Conservation (phyloP, 2,888 invertebrate genomes). For the Volucella zonaria region DNA sequence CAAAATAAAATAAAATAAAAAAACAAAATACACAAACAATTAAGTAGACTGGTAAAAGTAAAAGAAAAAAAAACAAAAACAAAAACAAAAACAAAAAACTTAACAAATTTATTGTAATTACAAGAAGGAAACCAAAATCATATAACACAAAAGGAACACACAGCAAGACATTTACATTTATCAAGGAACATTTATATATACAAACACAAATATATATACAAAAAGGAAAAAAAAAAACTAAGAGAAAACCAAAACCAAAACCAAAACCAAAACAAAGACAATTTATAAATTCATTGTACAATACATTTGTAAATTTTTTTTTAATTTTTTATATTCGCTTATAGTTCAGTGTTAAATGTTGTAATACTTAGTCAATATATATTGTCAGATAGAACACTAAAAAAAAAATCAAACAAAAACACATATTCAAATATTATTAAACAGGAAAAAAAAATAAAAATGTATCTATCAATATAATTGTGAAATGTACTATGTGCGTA, state of each 20-base stretch:
- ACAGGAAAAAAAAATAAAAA: slow-evolving; percentile 52
- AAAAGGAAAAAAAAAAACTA: slow-evolving; percentile 30
- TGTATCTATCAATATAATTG: slow-evolving; percentile 72
- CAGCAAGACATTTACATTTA: slow-evolving; percentile 54
- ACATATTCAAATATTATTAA: slow-evolving; percentile 49
- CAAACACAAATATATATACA: slow-evolving; percentile 43
- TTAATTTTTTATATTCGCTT: slow-evolving; percentile 75
- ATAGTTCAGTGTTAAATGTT: slow-evolving; percentile 74
- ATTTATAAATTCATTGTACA: slow-evolving; percentile 71
- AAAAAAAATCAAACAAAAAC: slow-evolving; percentile 25
- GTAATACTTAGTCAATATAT: slow-evolving; percentile 66
- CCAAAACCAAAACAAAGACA: slow-evolving; percentile 26
- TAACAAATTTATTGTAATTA: slow-evolving; percentile 47
- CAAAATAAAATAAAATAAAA: slow-evolving; percentile 22
- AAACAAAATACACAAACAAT: slow-evolving; percentile 62
- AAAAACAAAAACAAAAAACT: neutral
- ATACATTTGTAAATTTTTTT: slow-evolving; percentile 74
- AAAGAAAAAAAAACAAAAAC: slow-evolving; percentile 42
- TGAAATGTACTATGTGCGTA: slow-evolving; percentile 66
- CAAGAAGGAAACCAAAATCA: slow-evolving; percentile 2
- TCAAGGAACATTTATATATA: slow-evolving; percentile 38
- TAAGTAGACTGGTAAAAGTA: slow-evolving; percentile 67
- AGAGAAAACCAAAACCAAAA: slow-evolving; percentile 17
- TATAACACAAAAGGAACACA: slow-evolving; percentile 27
- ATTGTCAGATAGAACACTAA: slow-evolving; percentile 15